Conservation (phyloP, 1,140 invertebrate species). For the Portunus trituberculatus region DNA sequence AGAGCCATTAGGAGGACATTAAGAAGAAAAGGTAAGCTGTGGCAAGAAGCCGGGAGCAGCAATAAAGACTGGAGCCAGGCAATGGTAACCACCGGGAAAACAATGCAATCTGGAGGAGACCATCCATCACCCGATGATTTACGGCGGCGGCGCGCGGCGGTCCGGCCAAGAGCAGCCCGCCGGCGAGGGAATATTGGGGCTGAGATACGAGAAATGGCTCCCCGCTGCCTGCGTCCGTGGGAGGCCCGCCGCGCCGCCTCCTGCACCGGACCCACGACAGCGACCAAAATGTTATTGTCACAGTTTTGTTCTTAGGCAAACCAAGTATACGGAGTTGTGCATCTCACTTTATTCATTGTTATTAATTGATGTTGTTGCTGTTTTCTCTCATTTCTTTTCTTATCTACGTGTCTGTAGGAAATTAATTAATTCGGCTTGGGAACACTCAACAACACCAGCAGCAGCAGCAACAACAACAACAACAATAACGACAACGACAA, state of each 20-base stretch:
- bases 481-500: no score
- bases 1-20: conserved; percentile 20
- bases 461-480: no score
- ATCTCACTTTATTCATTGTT: no score
- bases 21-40: conserved; percentile 10
- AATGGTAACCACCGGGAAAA: conserved; percentile 21
- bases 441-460: no score
- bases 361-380: no score
- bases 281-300: not conserved
- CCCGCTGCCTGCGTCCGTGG: not conserved
- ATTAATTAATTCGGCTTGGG: no score
- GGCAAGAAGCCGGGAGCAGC: not conserved
- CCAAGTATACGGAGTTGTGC: no score
- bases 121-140: conserved; percentile 21
- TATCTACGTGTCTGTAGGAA: no score
- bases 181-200: not conserved
- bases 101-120: not conserved
- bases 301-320: not conserved
- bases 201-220: not conserved
- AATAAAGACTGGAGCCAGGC: not conserved
- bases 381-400: no score
- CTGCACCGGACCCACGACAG: not conserved
- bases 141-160: conserved; percentile 1
- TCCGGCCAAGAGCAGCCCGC: not conserved
- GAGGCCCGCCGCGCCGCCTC: not conserved